These are phyloP conservation scores for Rhinogobius similis DNA, from an alignment of 2,113 vertebrate species.

Conservation along the genomic window DNA sequence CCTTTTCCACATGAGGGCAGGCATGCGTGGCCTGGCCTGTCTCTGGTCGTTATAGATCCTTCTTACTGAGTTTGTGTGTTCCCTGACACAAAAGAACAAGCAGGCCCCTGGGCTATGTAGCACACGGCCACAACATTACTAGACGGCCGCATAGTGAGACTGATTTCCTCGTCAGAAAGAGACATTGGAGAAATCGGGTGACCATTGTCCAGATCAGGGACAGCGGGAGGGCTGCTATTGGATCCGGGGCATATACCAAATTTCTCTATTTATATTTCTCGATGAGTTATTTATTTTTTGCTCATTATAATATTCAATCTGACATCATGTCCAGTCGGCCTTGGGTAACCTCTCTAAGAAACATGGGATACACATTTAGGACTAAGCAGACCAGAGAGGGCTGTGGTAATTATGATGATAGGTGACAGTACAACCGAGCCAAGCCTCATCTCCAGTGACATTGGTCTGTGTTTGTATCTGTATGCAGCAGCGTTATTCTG, in stretches of 20 bases:
- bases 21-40: slow-evolving; percentile 60
- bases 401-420: slow-evolving; percentile 70
- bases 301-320: slow-evolving; percentile 78
- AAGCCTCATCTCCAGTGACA: slow-evolving; percentile 70
- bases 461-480: slow-evolving; percentile 63
- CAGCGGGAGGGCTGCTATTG: slow-evolving; percentile 54
- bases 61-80: slow-evolving; percentile 54
- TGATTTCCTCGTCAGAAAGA: slow-evolving; percentile 65
- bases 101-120: slow-evolving; percentile 60
- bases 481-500: slow-evolving; percentile 38
- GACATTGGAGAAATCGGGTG: slow-evolving; percentile 53
- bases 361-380: slow-evolving; percentile 69
- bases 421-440: slow-evolving; percentile 70
- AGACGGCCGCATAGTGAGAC: slow-evolving; percentile 58
- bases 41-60: slow-evolving; percentile 73
- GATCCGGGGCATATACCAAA: slow-evolving; percentile 71
- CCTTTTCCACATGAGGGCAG: slow-evolving; percentile 60
- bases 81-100: slow-evolving; percentile 63
- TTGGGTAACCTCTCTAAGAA: slow-evolving; percentile 62
- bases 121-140: slow-evolving; percentile 39
- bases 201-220: slow-evolving; percentile 65
- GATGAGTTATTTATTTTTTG: slow-evolving; percentile 70
- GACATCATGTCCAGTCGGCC: slow-evolving; percentile 75
- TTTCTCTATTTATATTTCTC: slow-evolving; percentile 64
- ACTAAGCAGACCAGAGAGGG: slow-evolving; percentile 60